phyloP scores from a whole-genome alignment of 2,797 vertebrate genomes.

The Falco rusticolus region DNA sequence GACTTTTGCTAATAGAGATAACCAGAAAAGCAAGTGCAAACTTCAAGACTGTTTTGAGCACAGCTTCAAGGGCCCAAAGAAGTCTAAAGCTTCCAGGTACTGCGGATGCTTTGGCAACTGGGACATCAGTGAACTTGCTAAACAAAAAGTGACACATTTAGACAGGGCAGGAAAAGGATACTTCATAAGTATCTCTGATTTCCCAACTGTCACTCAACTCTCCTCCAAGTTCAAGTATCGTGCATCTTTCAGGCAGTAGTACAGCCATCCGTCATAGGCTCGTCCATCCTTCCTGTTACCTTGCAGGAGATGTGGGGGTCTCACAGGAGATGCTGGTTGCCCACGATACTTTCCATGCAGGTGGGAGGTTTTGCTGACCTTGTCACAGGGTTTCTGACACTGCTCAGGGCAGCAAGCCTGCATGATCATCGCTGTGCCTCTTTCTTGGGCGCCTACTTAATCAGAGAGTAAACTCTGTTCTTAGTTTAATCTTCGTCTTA shows the following conservation, averaged over 20 bases:
- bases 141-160: not conserved
- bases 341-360: fast-evolving
- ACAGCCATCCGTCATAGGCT: no score
- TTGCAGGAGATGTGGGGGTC: not conserved
- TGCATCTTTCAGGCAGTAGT: not conserved
- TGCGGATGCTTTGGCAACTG: not conserved
- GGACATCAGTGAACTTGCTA: not conserved
- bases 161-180: not conserved
- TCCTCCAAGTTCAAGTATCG: not conserved
- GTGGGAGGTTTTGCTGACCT: not conserved
- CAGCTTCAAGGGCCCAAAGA: not conserved
- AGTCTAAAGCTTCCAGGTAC: not conserved
- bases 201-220: not conserved
- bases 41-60: not conserved
- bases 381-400: not conserved
- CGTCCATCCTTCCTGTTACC: not conserved
- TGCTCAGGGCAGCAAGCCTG: not conserved
- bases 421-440: not conserved
- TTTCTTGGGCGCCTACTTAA: not conserved
- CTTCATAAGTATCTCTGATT: not conserved
- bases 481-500: not conserved
- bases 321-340: not conserved
- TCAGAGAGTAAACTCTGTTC: not conserved
- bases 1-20: not conserved
- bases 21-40: not conserved